A percentile compares a stretch with the other conserved stretches of the same genome.
These are phyloP conservation scores for Drosophila mettleri DNA, from an alignment of 2,888 invertebrate species.

Conservation along the genomic window DNA sequence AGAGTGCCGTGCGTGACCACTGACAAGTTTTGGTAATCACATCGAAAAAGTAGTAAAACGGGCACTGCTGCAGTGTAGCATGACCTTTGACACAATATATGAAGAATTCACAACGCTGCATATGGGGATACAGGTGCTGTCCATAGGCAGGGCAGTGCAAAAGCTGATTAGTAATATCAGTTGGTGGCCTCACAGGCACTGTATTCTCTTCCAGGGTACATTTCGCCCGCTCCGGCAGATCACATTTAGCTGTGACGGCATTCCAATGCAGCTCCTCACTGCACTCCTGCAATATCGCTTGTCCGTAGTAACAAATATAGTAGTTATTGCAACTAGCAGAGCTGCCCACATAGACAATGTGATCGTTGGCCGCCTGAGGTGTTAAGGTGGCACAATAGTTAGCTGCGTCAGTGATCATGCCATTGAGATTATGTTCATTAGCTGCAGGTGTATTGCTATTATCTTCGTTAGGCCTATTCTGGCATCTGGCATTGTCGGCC, in stretches of 20 bases:
- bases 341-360: constrained; percentile 79
- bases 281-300: constrained; percentile 81
- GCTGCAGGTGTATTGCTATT: constrained; percentile 5
- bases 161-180: constrained; percentile 36
- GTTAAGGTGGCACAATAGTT: constrained; percentile 63
- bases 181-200: constrained; percentile 4
- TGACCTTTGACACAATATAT: constrained; percentile 83
- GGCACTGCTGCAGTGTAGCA: constrained; percentile 83
- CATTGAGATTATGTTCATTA: constrained; percentile 37
- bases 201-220: constrained; percentile 58
- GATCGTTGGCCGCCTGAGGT: constrained; percentile 54
- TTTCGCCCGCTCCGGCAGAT: constrained; percentile 78
- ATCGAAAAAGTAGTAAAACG: constrained; percentile 83
- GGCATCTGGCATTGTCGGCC: constrained; percentile 71
- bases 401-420: constrained; percentile 56
- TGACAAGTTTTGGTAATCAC: constrained; percentile 77
- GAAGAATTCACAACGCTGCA: constrained; percentile 82
- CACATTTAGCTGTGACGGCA: constrained; percentile 79
- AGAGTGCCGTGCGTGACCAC: constrained; percentile 78
- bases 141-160: constrained; percentile 79
- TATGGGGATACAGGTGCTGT: constrained; percentile 83
- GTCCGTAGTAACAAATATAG: constrained; percentile 84
- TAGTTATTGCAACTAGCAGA: constrained; percentile 78
- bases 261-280: constrained; percentile 83
- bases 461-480: constrained; percentile 17